These are phyloP conservation scores for Tholera decimalis DNA, from an alignment of 2,888 invertebrate species.

Conservation along the genomic window DNA sequence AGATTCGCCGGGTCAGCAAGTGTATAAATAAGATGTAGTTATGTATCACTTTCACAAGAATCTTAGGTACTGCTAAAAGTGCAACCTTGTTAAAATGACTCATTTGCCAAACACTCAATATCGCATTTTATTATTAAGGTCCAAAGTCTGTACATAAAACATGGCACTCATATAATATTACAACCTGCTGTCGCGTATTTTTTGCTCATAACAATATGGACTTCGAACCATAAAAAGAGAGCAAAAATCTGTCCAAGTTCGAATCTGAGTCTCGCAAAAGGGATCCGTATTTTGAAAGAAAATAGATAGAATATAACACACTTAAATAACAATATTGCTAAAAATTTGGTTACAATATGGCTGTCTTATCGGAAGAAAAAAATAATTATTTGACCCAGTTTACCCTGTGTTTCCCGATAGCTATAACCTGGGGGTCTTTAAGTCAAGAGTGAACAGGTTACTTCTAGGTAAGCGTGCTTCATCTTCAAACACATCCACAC, in stretches of 20 bases:
- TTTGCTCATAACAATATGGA: slow-evolving; percentile 45
- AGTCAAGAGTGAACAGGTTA: too few relatives aligned
- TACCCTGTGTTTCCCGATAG: too few relatives aligned
- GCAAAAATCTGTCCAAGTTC: background rate
- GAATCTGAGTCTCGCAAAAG: accelerated
- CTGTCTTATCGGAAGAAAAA: too few relatives aligned
- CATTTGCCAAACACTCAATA: slow-evolving; percentile 3
- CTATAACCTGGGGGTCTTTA: too few relatives aligned
- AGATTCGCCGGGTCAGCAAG: too few relatives aligned
- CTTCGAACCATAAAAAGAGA: slow-evolving; percentile 37
- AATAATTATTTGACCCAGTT: too few relatives aligned
- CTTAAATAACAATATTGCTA: too few relatives aligned
- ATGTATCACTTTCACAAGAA: background rate
- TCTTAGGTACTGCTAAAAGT: background rate
- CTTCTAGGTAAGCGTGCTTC: too few relatives aligned
- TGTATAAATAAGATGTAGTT: too few relatives aligned
- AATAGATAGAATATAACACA: too few relatives aligned
- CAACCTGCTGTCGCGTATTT: slow-evolving; percentile 39
- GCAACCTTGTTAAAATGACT: slow-evolving; percentile 4
- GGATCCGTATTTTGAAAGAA: background rate
- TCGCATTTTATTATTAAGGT: slow-evolving; percentile 8
- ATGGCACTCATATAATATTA: slow-evolving; percentile 37
- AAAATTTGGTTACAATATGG: too few relatives aligned
- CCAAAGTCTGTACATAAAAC: slow-evolving; percentile 4
- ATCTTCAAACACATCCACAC: too few relatives aligned